These are phyloP conservation scores for Dorcus parallelipipedus DNA, from an alignment of 2,888 invertebrate genomes.

Conservation along the genomic window DNA sequence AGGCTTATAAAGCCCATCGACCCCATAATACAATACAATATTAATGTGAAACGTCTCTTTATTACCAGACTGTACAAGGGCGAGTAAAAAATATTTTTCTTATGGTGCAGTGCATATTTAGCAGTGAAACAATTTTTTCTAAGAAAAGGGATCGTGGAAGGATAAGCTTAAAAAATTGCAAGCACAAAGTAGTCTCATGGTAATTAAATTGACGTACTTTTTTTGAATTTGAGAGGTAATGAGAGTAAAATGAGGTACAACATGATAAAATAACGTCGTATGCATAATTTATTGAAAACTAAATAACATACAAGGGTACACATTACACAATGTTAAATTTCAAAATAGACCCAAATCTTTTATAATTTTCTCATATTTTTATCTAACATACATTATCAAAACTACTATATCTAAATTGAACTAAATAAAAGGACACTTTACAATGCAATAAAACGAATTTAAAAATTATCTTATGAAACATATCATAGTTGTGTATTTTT, in stretches of 20 bases:
- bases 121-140: too few relatives aligned
- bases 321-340: slow-evolving; percentile 24
- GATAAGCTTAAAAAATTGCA: too few relatives aligned
- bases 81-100: too few relatives aligned
- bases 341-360: slow-evolving; percentile 23
- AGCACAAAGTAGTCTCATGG: too few relatives aligned
- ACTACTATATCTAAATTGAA: slow-evolving; percentile 28
- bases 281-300: slow-evolving; percentile 24
- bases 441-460: slow-evolving; percentile 18
- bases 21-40: too few relatives aligned
- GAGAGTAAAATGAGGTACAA: not conserved
- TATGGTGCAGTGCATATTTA: too few relatives aligned
- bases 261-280: not conserved
- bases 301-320: slow-evolving; percentile 25
- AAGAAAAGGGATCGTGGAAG: too few relatives aligned
- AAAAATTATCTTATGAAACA: slow-evolving; percentile 15
- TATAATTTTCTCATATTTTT: slow-evolving; percentile 15
- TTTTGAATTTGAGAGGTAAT: too few relatives aligned
- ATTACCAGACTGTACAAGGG: too few relatives aligned
- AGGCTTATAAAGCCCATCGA: too few relatives aligned
- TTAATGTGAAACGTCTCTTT: too few relatives aligned
- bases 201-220: too few relatives aligned
- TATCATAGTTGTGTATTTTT: slow-evolving; percentile 13
- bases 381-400: slow-evolving; percentile 25
- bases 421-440: slow-evolving; percentile 32